Base-by-base conservation (phyloP, 1,140 invertebrate genomes). In the Oncopodura yosiiana region DNA sequence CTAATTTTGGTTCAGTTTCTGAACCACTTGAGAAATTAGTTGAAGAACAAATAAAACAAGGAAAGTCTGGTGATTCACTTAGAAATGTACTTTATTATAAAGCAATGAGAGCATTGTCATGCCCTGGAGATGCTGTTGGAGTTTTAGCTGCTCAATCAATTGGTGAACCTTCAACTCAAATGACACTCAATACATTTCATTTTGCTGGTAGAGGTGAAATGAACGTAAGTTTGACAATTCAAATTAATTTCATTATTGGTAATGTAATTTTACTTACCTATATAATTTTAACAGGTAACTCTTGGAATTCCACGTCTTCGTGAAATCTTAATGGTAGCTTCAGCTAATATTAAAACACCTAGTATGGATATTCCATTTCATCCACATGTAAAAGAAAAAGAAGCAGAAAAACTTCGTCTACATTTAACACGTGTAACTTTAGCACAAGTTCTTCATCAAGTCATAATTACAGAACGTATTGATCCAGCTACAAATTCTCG, bases 131-230 rank as follows among this genome's bases (percentile, higher is more conserved):
- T 72, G 83, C 93, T 11, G 95, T 99, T 14, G 96, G 96, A 23
- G 69, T 98, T 21, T 71, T 98, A 49, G 94, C 94, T 18, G 94
- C 94, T 19, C 82, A 83, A 75, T 96, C 92, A 8, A 86, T 99
- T 62, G 94, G 94, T 54, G 96, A 99, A 74, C 95, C 95, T 0
- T 97, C 94, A 3, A 99, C 96, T 51, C 95, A 99, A 75, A 99
- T 99, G 95, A 99, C 96, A 64, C 70, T 99, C 58, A 99, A 99
- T 67, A 99, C 96, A 30, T 99, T 99, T 72, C 96, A 99, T 69
- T 98, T 98, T 74, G 95, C 96, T 64, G 96, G 96, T 70, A 81
- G 93, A 74, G 94, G 94, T 77, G 96, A 99, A 72, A 98, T 99
- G 93, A 99, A 99, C 71, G 94, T 99, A 0, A n/a, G n/a, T n/a